Percentiles rank a stretch among this genome's conserved stretches.
These are phyloP conservation scores for Takifugu bimaculatus DNA, from an alignment of 2,113 vertebrate species.

Conservation along the genomic window DNA sequence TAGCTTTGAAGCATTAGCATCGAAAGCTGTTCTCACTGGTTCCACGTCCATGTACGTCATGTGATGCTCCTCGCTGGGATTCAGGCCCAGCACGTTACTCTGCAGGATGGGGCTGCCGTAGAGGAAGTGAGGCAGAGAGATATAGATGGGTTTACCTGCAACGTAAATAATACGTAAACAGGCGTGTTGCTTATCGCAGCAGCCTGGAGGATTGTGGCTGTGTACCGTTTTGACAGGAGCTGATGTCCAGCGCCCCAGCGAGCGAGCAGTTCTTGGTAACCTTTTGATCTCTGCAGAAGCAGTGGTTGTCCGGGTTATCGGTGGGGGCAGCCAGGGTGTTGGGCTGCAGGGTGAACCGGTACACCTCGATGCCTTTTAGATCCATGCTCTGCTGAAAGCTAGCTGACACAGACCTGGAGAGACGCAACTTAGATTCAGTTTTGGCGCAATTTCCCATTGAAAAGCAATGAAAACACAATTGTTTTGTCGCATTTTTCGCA, in stretches of 20 bases:
- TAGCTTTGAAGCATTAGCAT: background rate
- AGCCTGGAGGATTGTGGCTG: background rate
- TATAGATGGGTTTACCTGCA: conserved; percentile 79
- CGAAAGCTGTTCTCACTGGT: conserved; percentile 78
- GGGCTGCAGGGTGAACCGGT: conserved; percentile 77
- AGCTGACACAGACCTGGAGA: conserved; percentile 85
- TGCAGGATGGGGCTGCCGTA: conserved; percentile 73
- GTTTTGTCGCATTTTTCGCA: too few relatives aligned
- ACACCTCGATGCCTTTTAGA: conserved; percentile 87
- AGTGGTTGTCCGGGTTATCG: conserved; percentile 80
- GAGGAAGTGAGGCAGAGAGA: conserved; percentile 92
- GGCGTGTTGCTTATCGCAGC: background rate
- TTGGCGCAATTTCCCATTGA: background rate
- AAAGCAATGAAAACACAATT: too few relatives aligned
- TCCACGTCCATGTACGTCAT: conserved; percentile 87
- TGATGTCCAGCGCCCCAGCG: conserved; percentile 82
- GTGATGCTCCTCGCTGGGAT: conserved; percentile 77
- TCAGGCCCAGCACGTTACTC: conserved; percentile 72
- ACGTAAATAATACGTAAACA: background rate
- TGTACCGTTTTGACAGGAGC: conserved; percentile 77
- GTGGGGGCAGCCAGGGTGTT: conserved; percentile 79
- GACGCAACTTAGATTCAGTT: background rate
- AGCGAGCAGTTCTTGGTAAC: conserved; percentile 79
- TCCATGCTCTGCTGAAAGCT: conserved; percentile 53
- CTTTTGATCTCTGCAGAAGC: conserved; percentile 75